phyloP scores from a whole-genome alignment of 2,888 invertebrate genomes.

The Tortricodes alternella region DNA sequence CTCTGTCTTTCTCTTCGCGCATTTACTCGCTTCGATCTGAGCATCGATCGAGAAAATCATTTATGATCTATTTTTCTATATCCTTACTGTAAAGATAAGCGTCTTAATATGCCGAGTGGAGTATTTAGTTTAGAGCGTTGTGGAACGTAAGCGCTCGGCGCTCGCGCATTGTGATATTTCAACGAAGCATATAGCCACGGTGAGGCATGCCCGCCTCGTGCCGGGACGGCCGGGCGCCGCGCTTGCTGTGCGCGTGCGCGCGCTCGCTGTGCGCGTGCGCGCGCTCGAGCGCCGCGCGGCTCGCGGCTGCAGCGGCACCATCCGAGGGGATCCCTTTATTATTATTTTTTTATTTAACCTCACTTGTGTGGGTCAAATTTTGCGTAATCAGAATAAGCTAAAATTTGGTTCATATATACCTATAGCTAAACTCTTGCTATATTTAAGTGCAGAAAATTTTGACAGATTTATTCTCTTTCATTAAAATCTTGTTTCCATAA shows the following conservation, averaged over 20 bases:
- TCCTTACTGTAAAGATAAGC: background rate
- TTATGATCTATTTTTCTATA: constrained; percentile 8
- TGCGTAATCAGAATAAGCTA: no score
- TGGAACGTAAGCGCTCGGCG: background rate
- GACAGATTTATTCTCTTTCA: no score
- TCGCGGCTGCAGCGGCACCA: no score
- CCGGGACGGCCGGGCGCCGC: no score
- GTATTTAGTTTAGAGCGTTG: background rate
- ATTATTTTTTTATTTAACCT: no score
- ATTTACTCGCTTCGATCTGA: background rate
- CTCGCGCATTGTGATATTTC: constrained; percentile 40
- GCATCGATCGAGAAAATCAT: background rate
- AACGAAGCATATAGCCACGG: constrained; percentile 42
- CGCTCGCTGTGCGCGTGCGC: constrained; percentile 9
- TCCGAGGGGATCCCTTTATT: no score
- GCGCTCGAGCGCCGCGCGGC: constrained; percentile 3
- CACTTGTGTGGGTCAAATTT: no score
- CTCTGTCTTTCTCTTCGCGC: background rate
- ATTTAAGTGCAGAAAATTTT: no score
- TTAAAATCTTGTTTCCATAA: no score
- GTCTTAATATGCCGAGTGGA: background rate
- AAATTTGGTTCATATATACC: no score
- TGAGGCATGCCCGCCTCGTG: no score
- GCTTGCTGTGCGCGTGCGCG: background rate
- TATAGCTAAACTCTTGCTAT: no score